Conservation (phyloP, 2,888 invertebrate species). For the Cosmorhoe ocellata region DNA sequence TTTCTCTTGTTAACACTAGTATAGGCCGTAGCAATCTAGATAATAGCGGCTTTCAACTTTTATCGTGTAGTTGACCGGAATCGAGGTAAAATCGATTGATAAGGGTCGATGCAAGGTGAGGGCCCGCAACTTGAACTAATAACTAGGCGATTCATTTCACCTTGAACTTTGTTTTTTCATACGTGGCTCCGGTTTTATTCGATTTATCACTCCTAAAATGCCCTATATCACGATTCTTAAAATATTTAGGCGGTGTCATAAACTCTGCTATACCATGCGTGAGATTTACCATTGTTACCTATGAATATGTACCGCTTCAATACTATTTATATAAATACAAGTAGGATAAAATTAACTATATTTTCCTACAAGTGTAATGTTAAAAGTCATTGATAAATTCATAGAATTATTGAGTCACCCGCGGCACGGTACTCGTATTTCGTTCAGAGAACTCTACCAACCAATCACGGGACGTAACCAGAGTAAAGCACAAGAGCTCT, state of each 20-base stretch:
- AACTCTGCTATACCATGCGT: too few relatives aligned
- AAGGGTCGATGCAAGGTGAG: slow-evolving; percentile 28
- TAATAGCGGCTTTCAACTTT: slow-evolving; percentile 26
- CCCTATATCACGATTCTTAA: too few relatives aligned
- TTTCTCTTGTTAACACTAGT: slow-evolving; percentile 14
- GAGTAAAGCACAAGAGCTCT: slow-evolving; percentile 8
- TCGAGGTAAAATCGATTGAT: slow-evolving; percentile 25
- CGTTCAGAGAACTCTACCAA: not conserved
- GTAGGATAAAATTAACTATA: too few relatives aligned
- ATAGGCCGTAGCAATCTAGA: slow-evolving; percentile 22
- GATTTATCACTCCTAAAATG: too few relatives aligned
- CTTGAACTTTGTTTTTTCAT: too few relatives aligned
- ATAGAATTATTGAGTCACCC: not conserved
- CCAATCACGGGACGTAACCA: slow-evolving; percentile 10
- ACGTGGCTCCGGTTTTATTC: too few relatives aligned
- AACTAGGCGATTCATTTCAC: too few relatives aligned
- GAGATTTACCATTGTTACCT: too few relatives aligned
- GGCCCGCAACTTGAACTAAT: slow-evolving; percentile 15
- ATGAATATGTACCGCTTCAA: too few relatives aligned
- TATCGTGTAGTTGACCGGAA: slow-evolving; percentile 21
- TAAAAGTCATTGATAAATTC: not conserved
- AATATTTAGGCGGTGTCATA: too few relatives aligned
- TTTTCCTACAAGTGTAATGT: too few relatives aligned
- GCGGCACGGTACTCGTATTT: not conserved
- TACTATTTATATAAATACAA: too few relatives aligned